phyloP scores from a whole-genome alignment of 2,113 vertebrate species.

The Oriolus oriolus region DNA sequence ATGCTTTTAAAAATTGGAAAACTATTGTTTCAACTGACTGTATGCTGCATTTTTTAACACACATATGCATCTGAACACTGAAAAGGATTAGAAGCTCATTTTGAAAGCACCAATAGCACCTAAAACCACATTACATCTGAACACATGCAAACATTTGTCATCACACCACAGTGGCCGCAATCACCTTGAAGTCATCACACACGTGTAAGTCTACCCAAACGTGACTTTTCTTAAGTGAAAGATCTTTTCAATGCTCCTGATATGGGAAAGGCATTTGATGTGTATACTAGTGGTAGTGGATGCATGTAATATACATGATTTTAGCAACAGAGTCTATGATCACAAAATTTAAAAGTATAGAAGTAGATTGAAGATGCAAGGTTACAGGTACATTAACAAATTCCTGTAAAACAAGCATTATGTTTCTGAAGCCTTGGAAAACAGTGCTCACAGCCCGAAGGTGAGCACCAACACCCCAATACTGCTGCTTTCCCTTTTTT shows the following conservation, averaged over 20 bases:
- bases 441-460: rapidly evolving
- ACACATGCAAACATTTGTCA: background rate
- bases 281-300: background rate
- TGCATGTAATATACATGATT: background rate
- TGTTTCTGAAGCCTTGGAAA: background rate
- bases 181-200: background rate
- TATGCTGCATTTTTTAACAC: background rate
- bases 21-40: background rate
- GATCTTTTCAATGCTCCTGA: background rate
- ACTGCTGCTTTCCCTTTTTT: background rate
- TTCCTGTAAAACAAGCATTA: background rate
- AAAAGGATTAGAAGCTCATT: background rate
- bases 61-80: background rate
- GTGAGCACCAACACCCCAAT: background rate
- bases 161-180: background rate
- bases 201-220: rapidly evolving
- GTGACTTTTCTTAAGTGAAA: background rate
- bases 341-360: background rate
- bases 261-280: background rate
- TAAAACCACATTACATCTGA: background rate
- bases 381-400: background rate
- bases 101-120: background rate
- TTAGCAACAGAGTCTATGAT: background rate
- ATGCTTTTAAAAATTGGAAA: background rate
- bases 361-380: background rate